Evolutionary conservation across 2,797 vertebrate genomes (phyloP).

Genomic region (Mergus octosetaceus): DNA sequence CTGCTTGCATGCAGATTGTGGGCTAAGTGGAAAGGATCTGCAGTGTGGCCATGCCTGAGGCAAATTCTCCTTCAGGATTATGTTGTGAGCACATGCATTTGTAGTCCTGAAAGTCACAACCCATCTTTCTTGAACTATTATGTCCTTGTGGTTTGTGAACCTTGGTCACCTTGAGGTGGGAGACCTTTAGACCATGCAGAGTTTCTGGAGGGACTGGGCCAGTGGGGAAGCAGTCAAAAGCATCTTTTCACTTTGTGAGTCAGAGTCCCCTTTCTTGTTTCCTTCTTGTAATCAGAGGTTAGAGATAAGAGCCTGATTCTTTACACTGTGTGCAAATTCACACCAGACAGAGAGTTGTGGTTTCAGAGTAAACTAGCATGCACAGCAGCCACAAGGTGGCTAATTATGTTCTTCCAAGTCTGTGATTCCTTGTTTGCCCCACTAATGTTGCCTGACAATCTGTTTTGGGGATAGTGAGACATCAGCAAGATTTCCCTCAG

Average conservation of each 20-base stretch:
- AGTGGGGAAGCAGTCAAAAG: background rate
- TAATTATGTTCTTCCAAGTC: background rate
- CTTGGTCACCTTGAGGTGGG: too few species aligned
- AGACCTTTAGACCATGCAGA: too few species aligned
- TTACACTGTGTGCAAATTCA: background rate
- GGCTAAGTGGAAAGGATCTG: fast-evolving
- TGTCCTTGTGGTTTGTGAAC: too few species aligned
- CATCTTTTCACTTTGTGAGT: background rate
- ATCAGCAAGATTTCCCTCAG: background rate
- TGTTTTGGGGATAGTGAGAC: background rate
- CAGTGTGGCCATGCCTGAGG: fast-evolving
- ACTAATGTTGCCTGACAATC: background rate
- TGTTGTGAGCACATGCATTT: fast-evolving
- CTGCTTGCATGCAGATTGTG: background rate
- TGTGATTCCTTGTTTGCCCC: background rate
- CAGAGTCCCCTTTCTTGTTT: too few species aligned
- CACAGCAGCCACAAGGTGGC: background rate
- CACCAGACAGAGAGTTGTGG: background rate
- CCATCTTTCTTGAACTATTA: background rate
- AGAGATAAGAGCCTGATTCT: background rate
- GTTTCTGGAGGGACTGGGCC: background rate
- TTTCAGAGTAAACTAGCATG: background rate
- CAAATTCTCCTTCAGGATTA: too few species aligned
- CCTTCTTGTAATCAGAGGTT: background rate
- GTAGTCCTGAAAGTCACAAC: fast-evolving